A percentile compares a stretch with the other conserved stretches of the same genome.
These are phyloP conservation scores for Drosophila takahashii DNA, from an alignment of 1,140 invertebrate species.

Conservation along the genomic window DNA sequence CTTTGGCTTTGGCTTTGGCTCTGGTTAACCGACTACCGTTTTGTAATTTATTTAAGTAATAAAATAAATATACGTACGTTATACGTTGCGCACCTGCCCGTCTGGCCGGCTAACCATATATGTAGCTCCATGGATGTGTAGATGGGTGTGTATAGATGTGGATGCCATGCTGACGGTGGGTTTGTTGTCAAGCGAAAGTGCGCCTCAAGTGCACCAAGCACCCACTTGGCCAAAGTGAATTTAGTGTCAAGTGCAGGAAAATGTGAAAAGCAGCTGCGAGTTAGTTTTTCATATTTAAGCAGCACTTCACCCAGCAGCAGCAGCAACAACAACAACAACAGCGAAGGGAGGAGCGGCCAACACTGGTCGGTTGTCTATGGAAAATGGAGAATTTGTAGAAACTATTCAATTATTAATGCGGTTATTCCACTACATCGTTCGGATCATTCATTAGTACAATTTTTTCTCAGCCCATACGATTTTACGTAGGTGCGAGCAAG, in stretches of 20 bases:
- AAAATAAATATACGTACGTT: conserved; percentile 77
- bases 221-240: conserved; percentile 83
- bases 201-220: conserved; percentile 74
- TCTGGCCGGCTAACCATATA: background rate
- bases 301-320: conserved; percentile 59
- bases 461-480: no score
- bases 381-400: no score
- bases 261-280: conserved; percentile 79
- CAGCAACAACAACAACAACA: conserved; percentile 30
- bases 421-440: no score
- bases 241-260: conserved; percentile 82
- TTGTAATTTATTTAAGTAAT: conserved; percentile 83
- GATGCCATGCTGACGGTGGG: conserved; percentile 27
- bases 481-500: no score
- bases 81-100: conserved; percentile 48
- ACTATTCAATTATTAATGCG: no score
- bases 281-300: conserved; percentile 84
- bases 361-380: conserved; percentile 41
- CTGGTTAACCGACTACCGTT: conserved; percentile 80
- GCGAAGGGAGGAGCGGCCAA: conserved; percentile 16
- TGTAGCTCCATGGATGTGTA: background rate
- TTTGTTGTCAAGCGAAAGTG: conserved; percentile 71
- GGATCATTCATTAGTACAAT: no score
- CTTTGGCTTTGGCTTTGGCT: conserved; percentile 65
- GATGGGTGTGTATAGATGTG: background rate